Evolutionary conservation across 2,113 vertebrate species (phyloP), one percentile per base, ranked within the genome.

Genomic region (Xiphophorus hellerii): DNA sequence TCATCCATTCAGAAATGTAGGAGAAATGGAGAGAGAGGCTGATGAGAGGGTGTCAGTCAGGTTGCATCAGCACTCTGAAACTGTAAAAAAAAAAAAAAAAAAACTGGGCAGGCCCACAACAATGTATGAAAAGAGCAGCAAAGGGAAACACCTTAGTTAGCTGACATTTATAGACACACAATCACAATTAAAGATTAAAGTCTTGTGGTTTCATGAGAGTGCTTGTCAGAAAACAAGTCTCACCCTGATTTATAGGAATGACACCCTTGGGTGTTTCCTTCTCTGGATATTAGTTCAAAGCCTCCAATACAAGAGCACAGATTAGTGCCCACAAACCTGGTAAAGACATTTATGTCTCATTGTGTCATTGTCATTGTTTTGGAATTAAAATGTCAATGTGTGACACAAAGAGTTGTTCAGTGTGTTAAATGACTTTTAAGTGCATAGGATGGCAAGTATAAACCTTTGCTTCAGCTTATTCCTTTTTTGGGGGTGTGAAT

Each of bases 21-120:
- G 65, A 71, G 29, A 29, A 35, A 54, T n/a, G 75, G 61, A 74
- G 25, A 61, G 27, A 75, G 63, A 74, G 30, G 72, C 5, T 73
- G 67, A 20, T 0, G 17, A 64, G 39, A 66, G 65, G 62, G 76
- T 87, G 84, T 85, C 83, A 84, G 77, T 73, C 80, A 69, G 82
- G 83, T 86, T 89, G 77, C 84, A 76, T 90, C 84, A 87, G 84
- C 82, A 51, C 78, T 71, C 69, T 66, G 61, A 85, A 85, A 78
- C 80, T 44, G 84, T 75, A 87, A 25, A 37, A 11, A 11, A 37
- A 11, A 37, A 35, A 35, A 42, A 66, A 66, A 14, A 63, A 88
- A 82, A 87, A 73, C 7, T 0, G 7, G 31, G 69, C 72, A 67
- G 11, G 13, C 25, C 48, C 35, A 54, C 17, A 15, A 35, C 48